Conservation (phyloP, 2,888 invertebrate genomes). For the Rhaphigaster nebulosa region DNA sequence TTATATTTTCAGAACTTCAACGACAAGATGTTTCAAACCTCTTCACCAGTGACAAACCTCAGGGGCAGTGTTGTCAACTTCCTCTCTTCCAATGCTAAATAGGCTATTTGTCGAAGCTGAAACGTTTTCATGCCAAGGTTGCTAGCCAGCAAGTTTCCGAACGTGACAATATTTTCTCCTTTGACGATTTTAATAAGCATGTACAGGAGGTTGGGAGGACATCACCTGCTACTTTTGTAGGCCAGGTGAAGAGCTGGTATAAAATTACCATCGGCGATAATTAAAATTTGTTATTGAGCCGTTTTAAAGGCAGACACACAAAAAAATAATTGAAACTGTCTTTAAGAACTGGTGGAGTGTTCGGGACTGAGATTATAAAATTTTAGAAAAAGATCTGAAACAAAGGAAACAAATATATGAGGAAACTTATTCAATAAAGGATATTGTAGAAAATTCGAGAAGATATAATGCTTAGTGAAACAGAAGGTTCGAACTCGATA, state of each 20-base stretch:
- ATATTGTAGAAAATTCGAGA: too few species aligned
- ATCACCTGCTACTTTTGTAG: constrained; percentile 1
- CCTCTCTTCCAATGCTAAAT: neutral
- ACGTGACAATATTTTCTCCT: neutral
- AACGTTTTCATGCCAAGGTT: constrained; percentile 15
- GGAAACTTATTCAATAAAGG: too few species aligned
- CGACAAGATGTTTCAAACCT: neutral
- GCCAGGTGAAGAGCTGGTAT: neutral
- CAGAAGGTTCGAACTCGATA: too few species aligned
- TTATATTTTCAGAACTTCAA: neutral
- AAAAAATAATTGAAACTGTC: neutral
- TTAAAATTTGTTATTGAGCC: neutral
- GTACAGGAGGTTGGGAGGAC: neutral
- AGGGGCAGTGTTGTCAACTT: neutral
- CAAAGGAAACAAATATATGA: too few species aligned
- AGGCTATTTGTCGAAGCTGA: neutral
- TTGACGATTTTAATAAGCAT: neutral
- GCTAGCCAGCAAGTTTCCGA: neutral
- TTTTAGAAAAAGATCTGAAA: too few species aligned
- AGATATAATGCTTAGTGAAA: too few species aligned
- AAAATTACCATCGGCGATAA: neutral
- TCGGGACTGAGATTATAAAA: too few species aligned
- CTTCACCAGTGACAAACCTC: neutral
- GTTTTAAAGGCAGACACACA: neutral
- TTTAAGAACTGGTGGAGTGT: too few species aligned